phyloP scores from a whole-genome alignment of 2,888 invertebrate species.

The Drosophila acutilabella region DNA sequence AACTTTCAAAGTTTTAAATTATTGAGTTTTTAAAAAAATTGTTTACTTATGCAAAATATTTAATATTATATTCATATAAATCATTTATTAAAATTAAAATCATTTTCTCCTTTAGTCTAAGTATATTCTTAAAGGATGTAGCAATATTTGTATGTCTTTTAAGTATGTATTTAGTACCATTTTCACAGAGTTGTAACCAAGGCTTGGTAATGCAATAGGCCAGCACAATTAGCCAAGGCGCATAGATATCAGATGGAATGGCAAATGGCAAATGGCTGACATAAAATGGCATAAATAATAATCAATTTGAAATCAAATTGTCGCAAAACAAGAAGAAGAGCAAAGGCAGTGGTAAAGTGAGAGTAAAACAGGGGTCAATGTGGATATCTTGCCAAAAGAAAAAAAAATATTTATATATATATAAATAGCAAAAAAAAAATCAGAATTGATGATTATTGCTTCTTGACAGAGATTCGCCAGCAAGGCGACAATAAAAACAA shows the following conservation, averaged over 20 bases:
- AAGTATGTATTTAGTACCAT: neutral
- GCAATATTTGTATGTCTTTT: neutral
- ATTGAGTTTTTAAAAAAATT: no score
- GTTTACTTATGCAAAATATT: no score
- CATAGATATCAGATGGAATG: constrained; percentile 25
- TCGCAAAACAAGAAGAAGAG: constrained; percentile 4
- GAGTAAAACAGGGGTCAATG: constrained; percentile 5
- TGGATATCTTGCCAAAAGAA: constrained; percentile 15
- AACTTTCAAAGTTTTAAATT: no score
- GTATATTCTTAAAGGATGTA: neutral
- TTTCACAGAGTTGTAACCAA: constrained; percentile 5
- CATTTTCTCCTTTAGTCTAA: no score
- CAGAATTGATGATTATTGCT: constrained; percentile 85
- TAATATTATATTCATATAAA: no score
- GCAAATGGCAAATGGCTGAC: constrained; percentile 55
- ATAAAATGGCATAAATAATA: constrained; percentile 80
- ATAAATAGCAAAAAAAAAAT: constrained; percentile 66
- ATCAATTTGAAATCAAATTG: constrained; percentile 82
- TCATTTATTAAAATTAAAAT: no score
- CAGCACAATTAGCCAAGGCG: constrained; percentile 54
- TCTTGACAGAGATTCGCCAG: constrained; percentile 82
- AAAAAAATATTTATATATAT: no score
- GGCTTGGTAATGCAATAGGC: constrained; percentile 15
- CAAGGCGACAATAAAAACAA: constrained; percentile 73
- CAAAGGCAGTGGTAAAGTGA: neutral